Base-by-base conservation (phyloP, 2,113 vertebrate species). In the Pleuronectes platessa region DNA sequence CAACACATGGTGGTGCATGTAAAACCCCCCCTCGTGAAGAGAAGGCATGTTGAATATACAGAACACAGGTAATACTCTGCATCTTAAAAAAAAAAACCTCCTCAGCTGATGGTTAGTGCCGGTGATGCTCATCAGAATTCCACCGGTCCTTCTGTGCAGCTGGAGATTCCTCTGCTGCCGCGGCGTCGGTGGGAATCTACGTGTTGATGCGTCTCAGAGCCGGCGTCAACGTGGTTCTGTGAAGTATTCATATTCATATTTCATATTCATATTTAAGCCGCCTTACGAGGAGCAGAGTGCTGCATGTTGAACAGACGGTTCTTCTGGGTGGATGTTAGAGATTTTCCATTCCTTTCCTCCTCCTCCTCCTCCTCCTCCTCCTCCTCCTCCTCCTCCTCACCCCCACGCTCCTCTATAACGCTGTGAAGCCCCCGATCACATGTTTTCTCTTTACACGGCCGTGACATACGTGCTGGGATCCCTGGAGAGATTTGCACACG, bases 401-500 rank as follows among this genome's bases (percentile, higher is more conserved):
- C 37, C 2, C 10, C 4, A 21, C 59, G 60, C 68, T 67, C 55
- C 21, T 71, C 27, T 72, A 8, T 68, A 74, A 65, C 61, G 81
- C 76, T 65, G 67, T 81, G 61, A 79, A 79, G 76, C 82, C 81
- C 81, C 24, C 54, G 56, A 62, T 80, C 74, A 61, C 67, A 54
- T 77, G 71, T 82, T 85, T 76, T 74, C 56, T 51, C 27, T 74
- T 68, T 79, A 63, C 71, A 11, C 71, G 49, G 51, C 68, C 66
- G 18, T 17, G 6, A 81, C 81, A 82, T 23, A 65, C 67, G 82
- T 68, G 64, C 75, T 59, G 58, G 67, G 55, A 72, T 90, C 86
- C 89, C 74, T 21, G 17, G 79, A 85, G 85, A 86, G 70, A 68
- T 84, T 76, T 74, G 61, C 59, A 82, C 67, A 26, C 74, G 24